Evolutionary conservation across 2,797 vertebrate species (phyloP), one percentile per base, ranked within the genome.

Genomic region (Liasis olivaceus): DNA sequence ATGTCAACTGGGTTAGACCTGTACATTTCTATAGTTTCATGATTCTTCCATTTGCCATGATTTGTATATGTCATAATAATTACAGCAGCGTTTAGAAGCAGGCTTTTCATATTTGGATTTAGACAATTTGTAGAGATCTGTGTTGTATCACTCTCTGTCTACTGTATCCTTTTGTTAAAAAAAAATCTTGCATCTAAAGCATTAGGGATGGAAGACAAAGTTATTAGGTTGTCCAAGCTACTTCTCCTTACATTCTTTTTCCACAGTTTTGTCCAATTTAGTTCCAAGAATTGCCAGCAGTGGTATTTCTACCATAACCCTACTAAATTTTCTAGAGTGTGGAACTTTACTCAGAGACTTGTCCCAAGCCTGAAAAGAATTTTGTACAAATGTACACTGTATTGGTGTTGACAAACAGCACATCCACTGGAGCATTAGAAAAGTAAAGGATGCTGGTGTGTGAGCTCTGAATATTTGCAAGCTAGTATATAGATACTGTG

Each of bases 241-340:
- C 28, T 93, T 93, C 54, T 64, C 51, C 86, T 89, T 92, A 89
- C 13, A 62, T 89, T 85, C 9, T 72, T 91, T 91, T 89, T 86
- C 87, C 90, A 89, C 24, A 26, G 31, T 89, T 69, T 89, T 60
- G 86, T 89, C 62, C 77, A 93, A 14, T 93, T 89, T 94, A 4
- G 72, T 94, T 95, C 95, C 92, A 87, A 14, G 66, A 91, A 60
- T 91, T 0, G 0, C 4, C 72, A 81, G 60, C 51, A 47, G 89
- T 94, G 6, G 54, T 85, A 88, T 4, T 92, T 94, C 20, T 26
- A 26, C 26, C 92, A 92, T 85, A 60, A 93, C 42, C 15, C 66
- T 87, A 5, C 42, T 89, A 54, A 90, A 91, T 93, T 8, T 88
- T 91, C 58, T 56, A 66, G 87, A 93, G 92, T 54, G 60, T 47